Evolutionary conservation across 2,888 invertebrate species (phyloP).

Genomic region (Aporophyla lueneburgensis): DNA sequence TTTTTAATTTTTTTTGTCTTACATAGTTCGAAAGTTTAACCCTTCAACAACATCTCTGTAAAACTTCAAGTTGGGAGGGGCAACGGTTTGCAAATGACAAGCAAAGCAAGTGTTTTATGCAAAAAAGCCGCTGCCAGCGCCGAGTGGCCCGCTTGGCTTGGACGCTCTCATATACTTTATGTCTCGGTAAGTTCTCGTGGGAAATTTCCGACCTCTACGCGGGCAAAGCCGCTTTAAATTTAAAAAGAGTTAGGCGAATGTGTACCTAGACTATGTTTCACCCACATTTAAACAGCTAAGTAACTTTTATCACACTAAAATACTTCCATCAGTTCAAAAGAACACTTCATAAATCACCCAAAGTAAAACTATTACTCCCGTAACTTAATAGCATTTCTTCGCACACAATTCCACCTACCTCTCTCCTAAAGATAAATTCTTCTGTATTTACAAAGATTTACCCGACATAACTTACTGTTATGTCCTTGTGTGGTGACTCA

Average conservation of each 20-base stretch:
- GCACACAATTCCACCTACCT: background rate
- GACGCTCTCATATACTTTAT: too few relatives aligned
- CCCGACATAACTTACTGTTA: conserved; percentile 44
- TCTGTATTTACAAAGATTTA: conserved; percentile 35
- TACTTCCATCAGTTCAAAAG: background rate
- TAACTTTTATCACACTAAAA: background rate
- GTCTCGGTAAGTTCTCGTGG: too few relatives aligned
- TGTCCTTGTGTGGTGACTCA: conserved; percentile 29
- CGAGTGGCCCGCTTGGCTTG: too few relatives aligned
- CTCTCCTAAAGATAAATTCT: background rate
- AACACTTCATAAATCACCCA: background rate
- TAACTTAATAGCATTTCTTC: background rate
- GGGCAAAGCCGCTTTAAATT: too few relatives aligned
- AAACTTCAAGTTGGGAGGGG: too few relatives aligned
- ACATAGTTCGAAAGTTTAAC: too few relatives aligned
- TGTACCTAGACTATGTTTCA: background rate
- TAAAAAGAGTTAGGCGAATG: background rate
- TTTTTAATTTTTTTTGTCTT: too few relatives aligned
- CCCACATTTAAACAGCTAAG: background rate
- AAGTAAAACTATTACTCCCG: background rate
- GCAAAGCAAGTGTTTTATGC: too few relatives aligned
- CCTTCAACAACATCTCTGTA: too few relatives aligned
- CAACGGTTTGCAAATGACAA: too few relatives aligned
- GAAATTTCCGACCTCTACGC: too few relatives aligned
- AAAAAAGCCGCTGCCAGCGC: too few relatives aligned